A percentile compares a stretch with the other conserved stretches of the same genome.
phyloP scores from a whole-genome alignment of 1,140 invertebrate species.

The Bradynema listronoti region DNA sequence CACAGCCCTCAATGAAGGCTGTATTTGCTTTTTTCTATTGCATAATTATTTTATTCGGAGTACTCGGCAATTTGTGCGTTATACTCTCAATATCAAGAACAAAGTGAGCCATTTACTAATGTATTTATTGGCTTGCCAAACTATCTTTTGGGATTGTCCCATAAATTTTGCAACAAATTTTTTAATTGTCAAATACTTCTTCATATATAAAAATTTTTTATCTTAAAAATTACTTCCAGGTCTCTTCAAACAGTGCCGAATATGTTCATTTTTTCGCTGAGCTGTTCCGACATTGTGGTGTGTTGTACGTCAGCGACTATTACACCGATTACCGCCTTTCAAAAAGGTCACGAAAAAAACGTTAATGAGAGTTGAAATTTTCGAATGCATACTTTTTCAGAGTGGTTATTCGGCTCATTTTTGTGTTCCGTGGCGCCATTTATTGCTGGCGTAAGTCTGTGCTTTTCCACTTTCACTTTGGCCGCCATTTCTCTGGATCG shows the following conservation, averaged over 20 bases:
- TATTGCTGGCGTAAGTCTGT: conserved; percentile 46
- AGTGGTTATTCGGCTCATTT: conserved; percentile 52
- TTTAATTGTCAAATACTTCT: background rate
- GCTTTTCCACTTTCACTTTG: conserved; percentile 54
- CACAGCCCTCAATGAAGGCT: conserved; percentile 26
- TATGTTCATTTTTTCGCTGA: conserved; percentile 54
- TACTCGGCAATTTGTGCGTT: conserved; percentile 39
- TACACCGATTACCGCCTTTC: conserved; percentile 56
- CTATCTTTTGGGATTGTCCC: background rate
- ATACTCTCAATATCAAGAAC: conserved; percentile 37
- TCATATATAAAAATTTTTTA: background rate
- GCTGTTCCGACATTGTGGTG: conserved; percentile 57
- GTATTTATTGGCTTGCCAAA: background rate
- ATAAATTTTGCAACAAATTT: background rate
- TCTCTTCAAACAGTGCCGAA: conserved; percentile 59
- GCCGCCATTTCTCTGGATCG: conserved; percentile 56
- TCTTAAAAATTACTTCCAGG: conserved; percentile 1
- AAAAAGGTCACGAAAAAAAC: conserved; percentile 27
- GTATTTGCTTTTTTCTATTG: conserved; percentile 37
- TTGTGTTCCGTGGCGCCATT: conserved; percentile 50
- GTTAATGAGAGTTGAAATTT: background rate
- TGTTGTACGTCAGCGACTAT: conserved; percentile 53
- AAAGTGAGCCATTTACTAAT: conserved; percentile 18
- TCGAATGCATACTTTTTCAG: conserved; percentile 7
- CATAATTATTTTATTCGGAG: conserved; percentile 38